A percentile compares a stretch with the other conserved stretches of the same genome.
Evolutionary conservation across 1,140 invertebrate species (phyloP).

Genomic region (Gonioctena quinquepunctata): DNA sequence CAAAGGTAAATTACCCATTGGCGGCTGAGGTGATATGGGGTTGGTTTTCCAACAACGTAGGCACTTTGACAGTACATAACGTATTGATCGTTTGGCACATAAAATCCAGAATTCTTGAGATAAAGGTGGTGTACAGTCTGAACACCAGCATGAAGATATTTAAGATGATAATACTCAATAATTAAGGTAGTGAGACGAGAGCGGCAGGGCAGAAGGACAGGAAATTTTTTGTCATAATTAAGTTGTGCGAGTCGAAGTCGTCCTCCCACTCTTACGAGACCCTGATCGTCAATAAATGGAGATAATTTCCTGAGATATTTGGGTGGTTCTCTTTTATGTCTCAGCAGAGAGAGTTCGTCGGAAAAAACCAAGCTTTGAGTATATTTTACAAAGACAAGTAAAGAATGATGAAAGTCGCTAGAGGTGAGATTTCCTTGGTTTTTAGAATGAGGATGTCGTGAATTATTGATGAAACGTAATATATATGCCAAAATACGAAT

Average conservation of each 20-base stretch:
- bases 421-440: not conserved
- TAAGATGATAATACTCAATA: constrained; percentile 20
- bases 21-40: constrained; percentile 30
- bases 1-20: constrained; percentile 42
- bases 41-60: constrained; percentile 45
- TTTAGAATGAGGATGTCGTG: not conserved
- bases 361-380: not conserved
- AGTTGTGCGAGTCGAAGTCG: constrained; percentile 2
- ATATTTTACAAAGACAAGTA: not conserved
- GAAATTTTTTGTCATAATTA: constrained; percentile 24
- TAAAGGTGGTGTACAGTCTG: constrained; percentile 6
- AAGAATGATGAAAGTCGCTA: not conserved
- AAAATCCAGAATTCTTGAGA: constrained; percentile 26
- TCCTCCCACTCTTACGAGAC: not conserved
- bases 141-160: constrained; percentile 26
- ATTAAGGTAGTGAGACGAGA: constrained; percentile 25
- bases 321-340: not conserved
- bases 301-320: too few species aligned
- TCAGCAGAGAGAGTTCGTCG: not conserved
- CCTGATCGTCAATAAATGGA: too few species aligned
- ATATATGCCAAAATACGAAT: not conserved
- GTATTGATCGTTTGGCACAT: constrained; percentile 29
- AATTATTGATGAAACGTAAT: not conserved
- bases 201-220: constrained; percentile 23
- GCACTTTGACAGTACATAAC: constrained; percentile 36